Conservation (phyloP, 1,140 invertebrate species). For the Pseudomyrmex cubaensis region DNA sequence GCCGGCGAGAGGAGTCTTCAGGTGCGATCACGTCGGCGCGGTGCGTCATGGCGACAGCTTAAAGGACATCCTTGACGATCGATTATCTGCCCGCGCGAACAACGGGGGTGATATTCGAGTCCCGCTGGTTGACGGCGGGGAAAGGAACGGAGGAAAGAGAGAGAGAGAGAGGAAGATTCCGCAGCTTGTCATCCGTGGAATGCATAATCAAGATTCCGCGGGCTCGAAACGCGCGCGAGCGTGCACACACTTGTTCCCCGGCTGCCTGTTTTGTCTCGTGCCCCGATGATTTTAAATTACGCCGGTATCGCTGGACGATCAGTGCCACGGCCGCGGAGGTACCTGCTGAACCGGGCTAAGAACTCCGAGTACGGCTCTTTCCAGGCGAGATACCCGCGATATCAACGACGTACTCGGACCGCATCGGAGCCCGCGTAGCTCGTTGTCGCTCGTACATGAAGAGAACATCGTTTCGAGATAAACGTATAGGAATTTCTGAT, state of each 20-base stretch:
- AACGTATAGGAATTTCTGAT: slow-evolving; percentile 6
- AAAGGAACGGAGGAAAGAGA: not conserved
- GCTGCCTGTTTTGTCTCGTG: slow-evolving; percentile 80
- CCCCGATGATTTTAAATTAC: slow-evolving; percentile 81
- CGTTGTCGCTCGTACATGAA: slow-evolving; percentile 47
- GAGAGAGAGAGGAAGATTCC: slow-evolving; percentile 29
- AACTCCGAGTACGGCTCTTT: slow-evolving; percentile 71
- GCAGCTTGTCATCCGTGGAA: slow-evolving; percentile 76
- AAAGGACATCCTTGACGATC: slow-evolving; percentile 69
- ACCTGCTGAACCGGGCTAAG: slow-evolving; percentile 75
- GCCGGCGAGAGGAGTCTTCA: slow-evolving; percentile 25
- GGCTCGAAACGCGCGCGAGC: slow-evolving; percentile 57
- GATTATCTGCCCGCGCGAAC: slow-evolving; percentile 64
- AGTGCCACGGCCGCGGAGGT: slow-evolving; percentile 76
- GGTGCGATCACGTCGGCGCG: slow-evolving; percentile 53
- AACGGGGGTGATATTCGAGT: slow-evolving; percentile 33
- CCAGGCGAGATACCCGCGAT: slow-evolving; percentile 71
- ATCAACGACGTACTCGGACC: slow-evolving; percentile 68
- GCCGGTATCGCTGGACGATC: slow-evolving; percentile 79
- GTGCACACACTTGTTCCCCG: slow-evolving; percentile 76
- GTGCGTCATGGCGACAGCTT: slow-evolving; percentile 67
- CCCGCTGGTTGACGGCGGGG: not conserved
- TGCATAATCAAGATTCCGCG: slow-evolving; percentile 81
- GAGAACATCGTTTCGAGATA: slow-evolving; percentile 15
- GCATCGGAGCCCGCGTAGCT: slow-evolving; percentile 51